phyloP scores from a whole-genome alignment of 2,888 invertebrate genomes.

The Euphydryas editha region DNA sequence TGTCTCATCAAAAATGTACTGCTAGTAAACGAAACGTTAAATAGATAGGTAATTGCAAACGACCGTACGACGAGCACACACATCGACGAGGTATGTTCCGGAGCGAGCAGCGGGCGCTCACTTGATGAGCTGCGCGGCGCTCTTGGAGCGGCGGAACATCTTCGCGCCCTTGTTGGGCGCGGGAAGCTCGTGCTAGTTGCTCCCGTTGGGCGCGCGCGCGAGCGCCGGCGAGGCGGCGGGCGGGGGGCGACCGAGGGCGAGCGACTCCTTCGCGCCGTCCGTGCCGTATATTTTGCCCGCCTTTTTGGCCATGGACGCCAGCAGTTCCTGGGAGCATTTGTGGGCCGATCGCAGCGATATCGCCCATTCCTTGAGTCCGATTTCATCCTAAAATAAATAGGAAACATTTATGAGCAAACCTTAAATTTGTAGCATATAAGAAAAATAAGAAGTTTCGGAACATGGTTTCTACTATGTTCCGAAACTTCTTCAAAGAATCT shows the following conservation, averaged over 20 bases:
- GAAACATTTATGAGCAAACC: not conserved
- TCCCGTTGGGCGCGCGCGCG: slow-evolving; percentile 69
- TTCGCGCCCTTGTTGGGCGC: slow-evolving; percentile 80
- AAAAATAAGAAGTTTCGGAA: no score
- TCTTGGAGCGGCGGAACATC: slow-evolving; percentile 84
- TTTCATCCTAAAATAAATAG: slow-evolving; percentile 91
- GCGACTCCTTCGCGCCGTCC: slow-evolving; percentile 70
- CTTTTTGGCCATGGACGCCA: slow-evolving; percentile 98
- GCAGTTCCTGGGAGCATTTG: slow-evolving; percentile 96
- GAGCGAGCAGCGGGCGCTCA: slow-evolving; percentile 52
- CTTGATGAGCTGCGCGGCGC: slow-evolving; percentile 82
- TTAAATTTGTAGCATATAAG: not conserved
- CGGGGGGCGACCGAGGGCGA: slow-evolving; percentile 53
- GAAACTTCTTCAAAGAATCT: no score
- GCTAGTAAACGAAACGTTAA: not conserved
- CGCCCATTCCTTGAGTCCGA: slow-evolving; percentile 99
- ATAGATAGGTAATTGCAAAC: not conserved
- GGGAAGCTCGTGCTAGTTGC: slow-evolving; percentile 80
- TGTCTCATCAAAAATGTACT: not conserved
- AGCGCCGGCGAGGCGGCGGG: slow-evolving; percentile 59
- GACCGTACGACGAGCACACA: not conserved
- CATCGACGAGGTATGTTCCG: not conserved
- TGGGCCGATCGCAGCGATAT: slow-evolving; percentile 97
- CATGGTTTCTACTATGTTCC: no score
- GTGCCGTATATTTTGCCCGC: slow-evolving; percentile 99